phyloP scores from a whole-genome alignment of 2,113 vertebrate species.

The Salvator merianae region DNA sequence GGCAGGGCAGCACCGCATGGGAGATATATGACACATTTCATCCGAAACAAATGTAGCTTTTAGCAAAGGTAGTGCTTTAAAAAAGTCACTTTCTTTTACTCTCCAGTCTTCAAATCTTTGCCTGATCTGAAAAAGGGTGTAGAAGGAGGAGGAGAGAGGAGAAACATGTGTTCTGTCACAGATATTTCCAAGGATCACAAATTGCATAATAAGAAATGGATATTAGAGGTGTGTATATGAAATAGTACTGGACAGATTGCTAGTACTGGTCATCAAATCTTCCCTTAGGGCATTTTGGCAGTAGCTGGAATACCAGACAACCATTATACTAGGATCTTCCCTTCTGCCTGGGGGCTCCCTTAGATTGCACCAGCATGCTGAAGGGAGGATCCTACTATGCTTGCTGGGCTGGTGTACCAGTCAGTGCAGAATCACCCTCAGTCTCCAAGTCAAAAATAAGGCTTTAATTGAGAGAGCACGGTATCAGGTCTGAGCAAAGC shows the following conservation, averaged over 20 bases:
- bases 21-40: slow-evolving; percentile 53
- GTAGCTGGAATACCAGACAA: no score
- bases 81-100: slow-evolving; percentile 45
- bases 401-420: no score
- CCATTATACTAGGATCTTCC: no score
- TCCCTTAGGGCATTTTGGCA: not conserved
- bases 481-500: not conserved
- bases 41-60: slow-evolving; percentile 56
- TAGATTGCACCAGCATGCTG: no score
- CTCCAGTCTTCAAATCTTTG: slow-evolving; percentile 17
- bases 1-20: slow-evolving; percentile 33
- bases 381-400: no score
- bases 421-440: no score
- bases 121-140: slow-evolving; percentile 1
- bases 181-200: not conserved
- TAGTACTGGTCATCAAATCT: not conserved
- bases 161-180: not conserved
- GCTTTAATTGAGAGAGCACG: not conserved
- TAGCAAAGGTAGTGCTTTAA: slow-evolving; percentile 56
- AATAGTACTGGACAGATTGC: not conserved
- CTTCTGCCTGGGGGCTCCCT: no score
- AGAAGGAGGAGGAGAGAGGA: not conserved
- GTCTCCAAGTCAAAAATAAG: not conserved
- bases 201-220: not conserved
- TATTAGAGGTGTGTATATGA: not conserved